Evolutionary conservation across 2,888 invertebrate species (phyloP).

Genomic region (Acronicta aceris): DNA sequence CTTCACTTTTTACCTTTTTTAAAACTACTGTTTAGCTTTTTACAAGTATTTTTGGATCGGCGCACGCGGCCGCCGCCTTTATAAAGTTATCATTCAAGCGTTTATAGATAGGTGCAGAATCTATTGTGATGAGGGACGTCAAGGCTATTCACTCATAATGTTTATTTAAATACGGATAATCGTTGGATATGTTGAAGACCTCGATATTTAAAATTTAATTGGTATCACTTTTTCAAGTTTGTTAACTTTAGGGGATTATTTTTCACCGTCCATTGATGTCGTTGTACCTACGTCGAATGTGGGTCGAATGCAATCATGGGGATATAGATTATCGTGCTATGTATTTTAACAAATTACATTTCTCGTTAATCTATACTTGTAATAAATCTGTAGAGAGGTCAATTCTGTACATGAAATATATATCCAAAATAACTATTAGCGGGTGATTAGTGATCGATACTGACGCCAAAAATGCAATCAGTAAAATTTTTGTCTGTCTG

Average conservation of each 20-base stretch:
- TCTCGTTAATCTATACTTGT: no score
- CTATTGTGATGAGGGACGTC: constrained; percentile 77
- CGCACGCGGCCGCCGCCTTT: constrained; percentile 83
- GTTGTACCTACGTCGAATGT: not conserved
- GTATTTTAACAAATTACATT: no score
- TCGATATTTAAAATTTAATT: constrained; percentile 57
- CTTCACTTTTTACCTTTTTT: constrained; percentile 88
- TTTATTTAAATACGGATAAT: constrained; percentile 79
- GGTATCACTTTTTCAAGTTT: constrained; percentile 32
- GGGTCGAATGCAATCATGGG: not conserved
- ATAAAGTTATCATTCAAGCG: constrained; percentile 81
- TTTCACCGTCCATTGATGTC: not conserved
- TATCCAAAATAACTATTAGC: no score
- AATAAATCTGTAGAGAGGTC: no score
- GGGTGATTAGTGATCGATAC: no score
- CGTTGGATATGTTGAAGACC: constrained; percentile 66
- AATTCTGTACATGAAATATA: no score
- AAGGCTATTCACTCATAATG: constrained; percentile 84
- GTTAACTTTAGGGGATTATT: constrained; percentile 24
- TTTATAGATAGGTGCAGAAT: constrained; percentile 66
- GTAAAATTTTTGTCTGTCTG: no score
- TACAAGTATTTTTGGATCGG: constrained; percentile 82
- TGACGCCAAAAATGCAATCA: no score
- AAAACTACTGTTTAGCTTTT: constrained; percentile 82
- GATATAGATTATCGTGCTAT: not conserved